phyloP scores from a whole-genome alignment of 2,797 vertebrate genomes.

The Hylomyscus alleni region DNA sequence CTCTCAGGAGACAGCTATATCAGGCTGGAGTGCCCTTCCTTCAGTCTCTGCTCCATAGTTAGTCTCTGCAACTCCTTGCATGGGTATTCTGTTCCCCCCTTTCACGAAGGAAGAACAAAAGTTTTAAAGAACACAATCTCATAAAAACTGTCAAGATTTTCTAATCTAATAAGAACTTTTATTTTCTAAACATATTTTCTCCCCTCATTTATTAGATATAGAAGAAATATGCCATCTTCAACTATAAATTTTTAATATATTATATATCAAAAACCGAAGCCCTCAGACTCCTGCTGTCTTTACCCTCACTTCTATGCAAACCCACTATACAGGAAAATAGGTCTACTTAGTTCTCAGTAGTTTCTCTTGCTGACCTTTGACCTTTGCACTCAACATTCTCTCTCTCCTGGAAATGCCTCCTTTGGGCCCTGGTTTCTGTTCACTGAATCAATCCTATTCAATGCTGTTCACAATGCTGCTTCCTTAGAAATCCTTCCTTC shows the following conservation, averaged over 20 bases:
- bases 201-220: background rate
- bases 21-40: no score
- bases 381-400: conserved; percentile 37
- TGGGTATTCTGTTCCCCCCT: no score
- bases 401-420: conserved; percentile 28
- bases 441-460: conserved; percentile 45
- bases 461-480: background rate
- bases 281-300: background rate
- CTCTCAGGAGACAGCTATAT: no score
- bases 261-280: background rate
- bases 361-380: background rate
- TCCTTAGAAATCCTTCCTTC: background rate
- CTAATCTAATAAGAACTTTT: conserved; percentile 15
- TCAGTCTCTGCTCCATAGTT: no score
- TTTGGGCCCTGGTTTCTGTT: conserved; percentile 7
- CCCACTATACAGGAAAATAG: background rate
- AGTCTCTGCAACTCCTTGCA: no score
- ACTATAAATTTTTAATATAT: conserved; percentile 34
- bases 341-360: background rate
- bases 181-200: background rate
- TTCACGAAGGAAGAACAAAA: no score
- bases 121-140: background rate
- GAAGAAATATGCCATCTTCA: conserved; percentile 40
- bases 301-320: background rate
- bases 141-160: conserved; percentile 1